Percentiles rank a stretch among this genome's conserved stretches.
Conservation (phyloP, 2,797 vertebrate genomes). For the Sebastes paucispinis region DNA sequence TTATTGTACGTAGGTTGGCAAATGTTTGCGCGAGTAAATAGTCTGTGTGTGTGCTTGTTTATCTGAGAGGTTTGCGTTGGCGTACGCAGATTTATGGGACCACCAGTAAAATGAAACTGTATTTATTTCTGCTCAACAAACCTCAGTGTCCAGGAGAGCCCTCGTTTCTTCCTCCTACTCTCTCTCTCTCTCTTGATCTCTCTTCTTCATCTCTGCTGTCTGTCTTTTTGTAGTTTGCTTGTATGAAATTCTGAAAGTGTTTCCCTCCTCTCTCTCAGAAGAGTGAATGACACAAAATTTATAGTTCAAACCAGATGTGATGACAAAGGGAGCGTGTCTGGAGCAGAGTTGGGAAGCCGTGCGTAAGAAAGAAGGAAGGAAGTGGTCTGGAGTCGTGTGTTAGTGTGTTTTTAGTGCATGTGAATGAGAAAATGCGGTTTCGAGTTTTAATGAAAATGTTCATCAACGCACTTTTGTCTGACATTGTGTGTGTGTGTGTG, state of each 20-base stretch:
- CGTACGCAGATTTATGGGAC: constrained; percentile 62
- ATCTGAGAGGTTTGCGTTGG: constrained; percentile 22
- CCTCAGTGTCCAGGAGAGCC: constrained; percentile 23
- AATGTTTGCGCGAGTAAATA: constrained; percentile 52
- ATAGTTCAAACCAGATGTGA: constrained; percentile 64
- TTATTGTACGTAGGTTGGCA: constrained; percentile 59
- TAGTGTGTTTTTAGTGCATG: neutral
- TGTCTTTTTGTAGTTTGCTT: neutral
- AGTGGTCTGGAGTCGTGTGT: constrained; percentile 32
- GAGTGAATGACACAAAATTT: constrained; percentile 50
- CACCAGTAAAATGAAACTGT: constrained; percentile 56
- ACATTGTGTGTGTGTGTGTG: no score
- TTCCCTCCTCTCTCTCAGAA: neutral
- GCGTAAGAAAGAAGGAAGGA: constrained; percentile 54
- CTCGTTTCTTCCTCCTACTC: constrained; percentile 3
- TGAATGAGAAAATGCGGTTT: neutral
- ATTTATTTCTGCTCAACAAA: constrained; percentile 24
- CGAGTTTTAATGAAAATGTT: neutral
- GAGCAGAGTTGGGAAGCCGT: constrained; percentile 49
- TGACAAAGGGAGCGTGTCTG: constrained; percentile 72
- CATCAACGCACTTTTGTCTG: neutral
- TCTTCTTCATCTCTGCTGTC: constrained; percentile 9
- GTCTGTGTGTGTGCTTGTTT: constrained; percentile 33
- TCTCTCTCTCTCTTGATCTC: neutral
- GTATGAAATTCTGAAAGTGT: constrained; percentile 9